Evolutionary conservation across 2,888 invertebrate species (phyloP), one percentile per base, ranked within the genome.

Genomic region (Chalcosyrphus nemorum): DNA sequence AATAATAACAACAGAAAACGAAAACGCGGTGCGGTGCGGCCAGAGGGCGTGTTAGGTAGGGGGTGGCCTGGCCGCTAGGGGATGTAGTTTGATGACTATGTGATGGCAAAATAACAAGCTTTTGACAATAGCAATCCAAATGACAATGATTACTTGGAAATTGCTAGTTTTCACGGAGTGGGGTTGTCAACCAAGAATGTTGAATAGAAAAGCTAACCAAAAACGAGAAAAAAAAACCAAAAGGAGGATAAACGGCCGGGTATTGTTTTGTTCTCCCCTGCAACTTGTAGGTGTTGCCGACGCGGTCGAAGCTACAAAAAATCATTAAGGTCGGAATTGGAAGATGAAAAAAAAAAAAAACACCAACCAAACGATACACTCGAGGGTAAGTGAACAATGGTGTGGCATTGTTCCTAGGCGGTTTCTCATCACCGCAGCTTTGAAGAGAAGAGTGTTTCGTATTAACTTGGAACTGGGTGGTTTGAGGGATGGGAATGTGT

Each of bases 91-190:
- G 52, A 63, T 54, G 74, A 47, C 57, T 65, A 6, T 47, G 75
- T 19, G 56, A 56, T 56, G 63, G 38, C 35, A 66, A 47, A 66
- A 29, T 50, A 66, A 66, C 65, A 65, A 47, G 27, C 56, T 66
- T 57, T 66, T 50, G 65, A 29, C 50, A 75, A 41, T 50, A 66
- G 66, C 65, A 66, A 75, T 65, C 41, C 75, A 47, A 75, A 66
- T 56, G 57, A 56, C 75, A 57, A 57, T 75, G 57, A 75, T 75
- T 65, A 75, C 75, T 57, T 75, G 65, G 56, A 66, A 75, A 75
- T 75, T 75, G 65, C 41, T 57, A 47, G 56, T 75, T 75, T 75
- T 29, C 7, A 7, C 35, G 7, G 2, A 11, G 24, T 24, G 11
- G 54, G 17, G 2, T 6, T 17, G 9, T 15, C 17, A 27, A 54